Base-by-base conservation (phyloP, 2,113 vertebrate genomes). In the Ginglymostoma cirratum region DNA sequence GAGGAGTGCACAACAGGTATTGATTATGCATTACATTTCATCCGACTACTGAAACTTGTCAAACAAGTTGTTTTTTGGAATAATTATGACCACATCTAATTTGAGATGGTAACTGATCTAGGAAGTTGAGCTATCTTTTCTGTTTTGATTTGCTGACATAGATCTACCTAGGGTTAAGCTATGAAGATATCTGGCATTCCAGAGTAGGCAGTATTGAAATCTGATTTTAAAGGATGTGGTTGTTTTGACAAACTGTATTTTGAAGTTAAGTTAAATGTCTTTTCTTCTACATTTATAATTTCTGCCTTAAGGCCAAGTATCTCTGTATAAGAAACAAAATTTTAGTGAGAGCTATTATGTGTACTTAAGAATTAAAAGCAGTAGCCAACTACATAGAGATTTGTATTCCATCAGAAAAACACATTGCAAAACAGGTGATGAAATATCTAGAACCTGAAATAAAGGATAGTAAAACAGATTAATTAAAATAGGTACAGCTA, bases 1-100 rank as follows among this genome's bases (percentile, higher is more conserved):
- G 97, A 98, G 98, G 97, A 98, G 97, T 96, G 96, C 98, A 0
- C 98, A 98, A 96, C 98, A 98, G 98, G 99, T 99, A 98, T 65
- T 45, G 65, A 17, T 76, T 76, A 34, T 34, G 42, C 5, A 27
- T 76, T 90, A 12, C 4, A 61, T 27, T n/a, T 14, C 27, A 27
- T 48, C 42, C 24, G 65, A 5, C 5, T 66, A 42, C 5, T 48
- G 42, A 95, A 38, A 72, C 55, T 93, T 72, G 67, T 45, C 48
- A 27, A 90, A 52, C 23, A 45, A 24, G 2, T 45, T 72, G 12
- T 48, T 92, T 65, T 65, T 24, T 48, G 67, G 45, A 66, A 19
- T 23, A 89, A 86, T 1, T 86, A 65, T 5, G 30, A 34, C n/a
- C 65, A 27, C 14, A 76, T 52, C 69, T 72, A 45, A 93, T 66